Percentiles rank a stretch among this genome's conserved stretches.
These are phyloP conservation scores for Actinia tenebrosa DNA, from an alignment of 64 coral and sea anemone species.

Conservation along the genomic window DNA sequence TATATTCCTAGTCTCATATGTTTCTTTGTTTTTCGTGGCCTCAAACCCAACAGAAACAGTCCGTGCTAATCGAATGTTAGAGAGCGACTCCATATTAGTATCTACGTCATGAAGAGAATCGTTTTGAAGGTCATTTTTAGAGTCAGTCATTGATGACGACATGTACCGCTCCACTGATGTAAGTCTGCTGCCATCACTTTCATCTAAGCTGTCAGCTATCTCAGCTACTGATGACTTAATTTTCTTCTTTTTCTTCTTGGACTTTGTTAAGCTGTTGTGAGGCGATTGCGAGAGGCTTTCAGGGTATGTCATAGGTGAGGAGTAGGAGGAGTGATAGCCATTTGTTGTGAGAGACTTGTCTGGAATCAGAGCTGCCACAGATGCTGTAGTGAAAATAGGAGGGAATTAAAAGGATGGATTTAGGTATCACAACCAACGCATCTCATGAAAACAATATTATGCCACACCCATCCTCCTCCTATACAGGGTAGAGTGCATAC, in stretches of 20 bases:
- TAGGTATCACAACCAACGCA: too few relatives aligned
- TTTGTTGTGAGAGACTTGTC: background rate
- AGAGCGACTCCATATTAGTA: background rate
- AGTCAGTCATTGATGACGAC: background rate
- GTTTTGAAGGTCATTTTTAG: background rate
- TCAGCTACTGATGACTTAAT: conserved; percentile 36
- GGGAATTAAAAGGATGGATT: too few relatives aligned
- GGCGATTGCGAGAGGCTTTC: background rate
- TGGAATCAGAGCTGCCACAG: background rate
- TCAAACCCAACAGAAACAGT: conserved; percentile 1
- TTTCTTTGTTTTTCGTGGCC: background rate
- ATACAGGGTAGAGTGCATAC: too few relatives aligned
- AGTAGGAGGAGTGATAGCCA: background rate
- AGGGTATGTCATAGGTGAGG: background rate
- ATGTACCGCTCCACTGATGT: background rate
- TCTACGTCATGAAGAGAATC: background rate
- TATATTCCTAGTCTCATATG: background rate
- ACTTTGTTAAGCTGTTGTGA: background rate
- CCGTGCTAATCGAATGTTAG: background rate
- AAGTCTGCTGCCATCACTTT: background rate
- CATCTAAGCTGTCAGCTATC: conserved; percentile 51
- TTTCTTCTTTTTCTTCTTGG: conserved; percentile 50
- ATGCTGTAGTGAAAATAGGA: background rate
- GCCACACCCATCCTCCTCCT: too few relatives aligned
- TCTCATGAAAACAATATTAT: too few relatives aligned